Base-by-base conservation (phyloP, 2,113 vertebrate genomes). In the Junco hyemalis region DNA sequence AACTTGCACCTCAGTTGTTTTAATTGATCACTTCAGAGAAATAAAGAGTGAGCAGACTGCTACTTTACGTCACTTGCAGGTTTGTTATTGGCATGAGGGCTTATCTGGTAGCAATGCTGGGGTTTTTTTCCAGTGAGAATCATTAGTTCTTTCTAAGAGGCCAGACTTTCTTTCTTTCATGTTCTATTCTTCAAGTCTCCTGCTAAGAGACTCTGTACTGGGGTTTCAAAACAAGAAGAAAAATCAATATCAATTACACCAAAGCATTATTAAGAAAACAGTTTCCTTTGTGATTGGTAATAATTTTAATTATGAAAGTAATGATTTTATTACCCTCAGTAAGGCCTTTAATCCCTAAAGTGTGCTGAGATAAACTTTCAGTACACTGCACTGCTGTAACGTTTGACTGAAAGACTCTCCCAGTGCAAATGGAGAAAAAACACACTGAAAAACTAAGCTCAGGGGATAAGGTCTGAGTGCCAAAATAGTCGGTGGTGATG, bases 281-380 rank as follows among this genome's bases (percentile, higher is more conserved):
- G 25, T 96, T 95, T 97, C 18, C 40, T 82, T 95, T 92, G 66
- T 90, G 63, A 95, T 88, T 47, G 72, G 48, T 86, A 96, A 92
- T 96, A 96, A 95, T 96, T 97, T 91, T 96, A 92, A 97, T 95
- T 93, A 92, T 21, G 7, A 96, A 95, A 94, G 56, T 92, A 96
- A 96, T 76, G 87, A 63, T 81, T 90, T 88, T 88, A 69, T 87
- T 95, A 92, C 63, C 53, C 74, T 78, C 73, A 61, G 28, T 5
- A 61, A 95, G 47, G 38, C 19, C 48, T 97, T 96, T 93, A 96
- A 92, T 93, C 73, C 48, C 72, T 47, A 5, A 88, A 93, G 45
- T 81, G 36, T 36, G 35, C 38, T 42, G 59, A 94, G 56, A 93
- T 68, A 80, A 91, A 47, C 50, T 86, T 92, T 88, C 45, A 86